Evolutionary conservation across 2,113 vertebrate species (phyloP).

Genomic region (Ochotona princeps): DNA sequence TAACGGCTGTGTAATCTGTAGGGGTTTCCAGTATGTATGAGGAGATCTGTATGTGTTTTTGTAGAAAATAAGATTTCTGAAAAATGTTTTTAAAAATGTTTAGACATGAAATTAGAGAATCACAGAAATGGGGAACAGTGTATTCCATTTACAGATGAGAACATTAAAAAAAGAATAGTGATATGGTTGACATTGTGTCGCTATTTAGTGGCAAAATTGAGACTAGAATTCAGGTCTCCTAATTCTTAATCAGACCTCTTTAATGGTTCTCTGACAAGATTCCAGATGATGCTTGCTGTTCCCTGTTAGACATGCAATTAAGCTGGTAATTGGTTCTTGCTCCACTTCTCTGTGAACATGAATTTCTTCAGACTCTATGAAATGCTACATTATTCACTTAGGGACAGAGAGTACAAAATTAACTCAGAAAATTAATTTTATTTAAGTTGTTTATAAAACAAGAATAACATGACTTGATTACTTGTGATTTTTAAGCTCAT

Average conservation of each 20-base stretch:
- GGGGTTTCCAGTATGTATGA: neutral
- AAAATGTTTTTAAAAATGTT: neutral
- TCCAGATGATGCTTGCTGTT: constrained; percentile 68
- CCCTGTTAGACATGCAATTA: constrained; percentile 75
- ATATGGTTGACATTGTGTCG: constrained; percentile 4
- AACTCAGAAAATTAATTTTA: constrained; percentile 50
- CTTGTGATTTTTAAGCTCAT: constrained; percentile 49
- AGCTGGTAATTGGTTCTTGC: constrained; percentile 76
- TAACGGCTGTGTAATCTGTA: neutral
- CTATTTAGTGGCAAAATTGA: neutral
- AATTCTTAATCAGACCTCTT: constrained; percentile 47
- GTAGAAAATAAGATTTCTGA: neutral
- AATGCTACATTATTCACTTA: constrained; percentile 62
- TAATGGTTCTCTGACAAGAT: constrained; percentile 55
- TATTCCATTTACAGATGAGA: neutral
- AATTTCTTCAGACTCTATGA: constrained; percentile 62
- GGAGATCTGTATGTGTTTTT: neutral
- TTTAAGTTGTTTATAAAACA: constrained; percentile 65
- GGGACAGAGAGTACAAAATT: constrained; percentile 51
- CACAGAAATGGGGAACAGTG: neutral
- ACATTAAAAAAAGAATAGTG: neutral
- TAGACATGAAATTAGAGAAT: constrained; percentile 13
- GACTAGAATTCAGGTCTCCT: constrained; percentile 38
- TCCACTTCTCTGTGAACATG: constrained; percentile 71
- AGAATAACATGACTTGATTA: constrained; percentile 50